Base-by-base conservation (phyloP, 2,113 vertebrate species). In the Odocoileus virginianus region DNA sequence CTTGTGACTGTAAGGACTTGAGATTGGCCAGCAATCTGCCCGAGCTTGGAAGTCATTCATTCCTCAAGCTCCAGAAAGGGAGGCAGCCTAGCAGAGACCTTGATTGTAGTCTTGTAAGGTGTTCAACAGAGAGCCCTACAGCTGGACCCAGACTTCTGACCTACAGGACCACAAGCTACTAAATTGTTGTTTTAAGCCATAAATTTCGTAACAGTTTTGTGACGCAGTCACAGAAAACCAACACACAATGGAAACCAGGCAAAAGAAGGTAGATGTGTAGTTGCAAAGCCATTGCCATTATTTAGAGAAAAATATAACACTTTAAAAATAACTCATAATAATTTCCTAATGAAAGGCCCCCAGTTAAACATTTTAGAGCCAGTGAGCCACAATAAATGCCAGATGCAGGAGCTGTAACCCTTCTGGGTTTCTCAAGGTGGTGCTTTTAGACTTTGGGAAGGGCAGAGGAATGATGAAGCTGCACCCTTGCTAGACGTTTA, bases 351-450 rank as follows among this genome's bases (percentile, higher is more conserved):
- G 33, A 88, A 78, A 43, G 89, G 27, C 55, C n/a, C 67, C 83
- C 27, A 40, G 45, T 82, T 86, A 60, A 13, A 21, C 25, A 33
- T 64, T n/a, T 85, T 27, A 93, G 54, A 92, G 47, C 54, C 5
- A 0, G 17, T 78, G 55, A 93, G 64, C 88, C 83, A 54, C 23
- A 7, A 4, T 47, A 50, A 90, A 33, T 97, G 82, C 87, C 96
- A 95, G 81, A 47, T 50, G 21, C 0, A 45, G 58, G 47, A 97
- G 52, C 76, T 85, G 3, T 91, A 85, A 71, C 58, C 57, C 82
- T 95, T 30, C 61, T n/a, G 54, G 55, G 43, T 92, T 95, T 93
- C 95, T 96, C 95, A 67, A 71, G 54, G 6, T 30, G 83, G 67
- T 71, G 52, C n/a, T 92, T 92, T 90, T 67, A 96, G 97, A 50